These are phyloP conservation scores for Ferdinandea cuprea DNA, from an alignment of 2,888 invertebrate species.

Conservation along the genomic window DNA sequence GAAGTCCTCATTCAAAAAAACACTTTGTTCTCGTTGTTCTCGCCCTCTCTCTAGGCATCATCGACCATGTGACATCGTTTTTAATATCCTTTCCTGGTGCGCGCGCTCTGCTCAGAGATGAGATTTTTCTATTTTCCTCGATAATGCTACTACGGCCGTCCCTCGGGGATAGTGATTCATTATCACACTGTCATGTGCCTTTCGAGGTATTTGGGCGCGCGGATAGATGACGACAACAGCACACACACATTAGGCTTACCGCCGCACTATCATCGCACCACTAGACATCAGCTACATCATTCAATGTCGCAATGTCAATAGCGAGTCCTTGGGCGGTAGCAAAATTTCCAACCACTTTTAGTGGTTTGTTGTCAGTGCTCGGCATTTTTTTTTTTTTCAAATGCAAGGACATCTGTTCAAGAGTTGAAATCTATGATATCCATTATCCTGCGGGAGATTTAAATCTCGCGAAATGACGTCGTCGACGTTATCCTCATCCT, in stretches of 20 bases:
- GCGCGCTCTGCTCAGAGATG: slow-evolving; percentile 49
- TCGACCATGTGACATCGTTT: slow-evolving; percentile 63
- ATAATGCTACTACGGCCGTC: slow-evolving; percentile 63
- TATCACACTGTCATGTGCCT: slow-evolving; percentile 57
- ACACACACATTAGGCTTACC: slow-evolving; percentile 70
- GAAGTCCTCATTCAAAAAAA: slow-evolving; percentile 27
- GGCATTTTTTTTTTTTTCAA: no score
- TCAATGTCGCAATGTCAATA: slow-evolving; percentile 72
- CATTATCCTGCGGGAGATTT: slow-evolving; percentile 70
- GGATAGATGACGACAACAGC: slow-evolving; percentile 23
- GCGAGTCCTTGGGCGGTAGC: slow-evolving; percentile 56
- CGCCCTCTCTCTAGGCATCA: slow-evolving; percentile 28
- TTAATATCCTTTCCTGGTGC: slow-evolving; percentile 57
- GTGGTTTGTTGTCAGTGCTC: not conserved
- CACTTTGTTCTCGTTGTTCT: slow-evolving; percentile 22
- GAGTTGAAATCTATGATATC: slow-evolving; percentile 75
- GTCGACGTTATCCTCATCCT: slow-evolving; percentile 37
- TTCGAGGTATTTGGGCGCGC: not conserved
- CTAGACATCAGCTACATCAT: slow-evolving; percentile 50
- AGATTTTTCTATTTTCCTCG: no score
- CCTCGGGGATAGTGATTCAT: slow-evolving; percentile 71
- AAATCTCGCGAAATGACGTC: slow-evolving; percentile 51
- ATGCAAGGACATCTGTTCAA: slow-evolving; percentile 82
- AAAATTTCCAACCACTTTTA: slow-evolving; percentile 47
- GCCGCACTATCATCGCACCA: slow-evolving; percentile 16